These are phyloP conservation scores for Acleris laterana DNA, from an alignment of 2,888 invertebrate species.

Conservation along the genomic window DNA sequence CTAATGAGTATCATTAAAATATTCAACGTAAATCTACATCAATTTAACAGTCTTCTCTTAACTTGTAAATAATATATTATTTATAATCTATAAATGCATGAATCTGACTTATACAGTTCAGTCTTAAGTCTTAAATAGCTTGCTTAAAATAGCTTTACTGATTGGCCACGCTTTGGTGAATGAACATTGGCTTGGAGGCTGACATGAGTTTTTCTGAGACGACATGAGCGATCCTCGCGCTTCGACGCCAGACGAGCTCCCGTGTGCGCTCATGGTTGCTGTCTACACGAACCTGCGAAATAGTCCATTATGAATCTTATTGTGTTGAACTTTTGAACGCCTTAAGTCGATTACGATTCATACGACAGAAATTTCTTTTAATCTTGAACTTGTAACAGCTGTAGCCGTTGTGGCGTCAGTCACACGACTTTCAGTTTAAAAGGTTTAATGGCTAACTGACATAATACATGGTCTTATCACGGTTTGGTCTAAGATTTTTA, in stretches of 20 bases:
- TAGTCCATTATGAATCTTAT: slow-evolving; percentile 9
- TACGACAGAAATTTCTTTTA: too few relatives aligned
- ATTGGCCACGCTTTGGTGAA: slow-evolving; percentile 56
- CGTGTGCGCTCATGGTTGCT: slow-evolving; percentile 94
- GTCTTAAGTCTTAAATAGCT: not conserved
- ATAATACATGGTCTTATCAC: too few relatives aligned
- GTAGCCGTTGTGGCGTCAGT: too few relatives aligned
- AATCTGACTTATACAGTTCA: slow-evolving; percentile 15
- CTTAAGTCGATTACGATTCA: too few relatives aligned
- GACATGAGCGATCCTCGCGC: slow-evolving; percentile 92
- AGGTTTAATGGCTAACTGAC: too few relatives aligned
- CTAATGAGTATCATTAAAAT: slow-evolving; percentile 70
- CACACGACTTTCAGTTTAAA: too few relatives aligned
- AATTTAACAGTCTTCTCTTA: slow-evolving; percentile 32
- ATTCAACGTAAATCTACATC: slow-evolving; percentile 34
- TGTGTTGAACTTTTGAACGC: too few relatives aligned
- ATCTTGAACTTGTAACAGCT: too few relatives aligned
- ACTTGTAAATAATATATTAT: slow-evolving; percentile 10
- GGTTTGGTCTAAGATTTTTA: too few relatives aligned
- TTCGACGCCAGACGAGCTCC: slow-evolving; percentile 92
- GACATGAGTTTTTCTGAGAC: slow-evolving; percentile 90
- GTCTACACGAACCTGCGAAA: slow-evolving; percentile 90
- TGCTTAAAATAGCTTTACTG: slow-evolving; percentile 43
- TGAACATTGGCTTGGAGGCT: slow-evolving; percentile 78
- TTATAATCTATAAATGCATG: slow-evolving; percentile 30